Base-by-base conservation (phyloP, 2,797 vertebrate species). In the Gambusia yucatana region DNA sequence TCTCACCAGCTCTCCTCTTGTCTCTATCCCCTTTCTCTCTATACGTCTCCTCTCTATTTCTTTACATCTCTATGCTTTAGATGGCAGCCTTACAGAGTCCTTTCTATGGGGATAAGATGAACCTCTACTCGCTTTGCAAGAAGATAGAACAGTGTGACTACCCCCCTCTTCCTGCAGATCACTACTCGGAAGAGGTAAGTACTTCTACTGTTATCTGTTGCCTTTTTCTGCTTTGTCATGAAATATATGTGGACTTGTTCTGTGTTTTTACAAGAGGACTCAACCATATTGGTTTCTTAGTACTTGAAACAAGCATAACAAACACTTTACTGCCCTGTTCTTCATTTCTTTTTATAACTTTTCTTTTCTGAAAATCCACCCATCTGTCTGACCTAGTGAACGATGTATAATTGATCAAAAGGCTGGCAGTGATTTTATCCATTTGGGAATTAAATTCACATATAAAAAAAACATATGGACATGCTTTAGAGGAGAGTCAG, bases 131-230 rank as follows among this genome's bases (percentile, higher is more conserved):
- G 0, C 95, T 99, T 89, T 99, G 98, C 95, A 99, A 99, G 97
- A 99, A 99, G 96, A 99, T 99, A 86, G 98, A 98, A 82, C 98
- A 99, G 92, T 99, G 98, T 41, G 98, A 99, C 96, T 99, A 99
- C 91, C 98, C 98, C 5, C 98, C 98, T 55, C 97, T 99, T 78
- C 98, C 98, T 7, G 98, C 98, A 86, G 98, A 99, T 96, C 98
- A 99, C 96, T 99, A 99, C 91, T 99, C 98, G 74, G 97, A 98
- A 91, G 97, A 99, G 95, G 98, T 99, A 95, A 86, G 90, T 86
- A 41, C 77, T 46, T 14, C 0, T 48, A 61, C 9, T 72, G 63
- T 28, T 57, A 65, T 73, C 44, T 36, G 47, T 52, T 73, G 39
- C 43, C 73, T 81, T 72, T 82, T 73, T 76, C 75, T 77, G 33